Evolutionary conservation across 2,113 vertebrate genomes (phyloP).

Genomic region (Siphamia tubifer): DNA sequence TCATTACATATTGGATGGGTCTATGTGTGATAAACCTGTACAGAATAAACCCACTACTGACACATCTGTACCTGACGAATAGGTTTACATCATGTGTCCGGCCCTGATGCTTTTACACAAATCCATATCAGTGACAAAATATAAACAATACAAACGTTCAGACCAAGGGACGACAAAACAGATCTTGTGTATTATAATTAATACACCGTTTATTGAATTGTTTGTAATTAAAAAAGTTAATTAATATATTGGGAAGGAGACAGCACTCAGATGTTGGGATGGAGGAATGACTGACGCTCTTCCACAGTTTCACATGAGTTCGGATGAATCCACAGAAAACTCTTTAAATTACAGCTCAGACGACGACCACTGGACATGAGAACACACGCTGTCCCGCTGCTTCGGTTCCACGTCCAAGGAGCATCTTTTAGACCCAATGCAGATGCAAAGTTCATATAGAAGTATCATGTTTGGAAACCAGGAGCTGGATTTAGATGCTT

Average conservation of each 20-base stretch:
- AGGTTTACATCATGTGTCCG: not conserved
- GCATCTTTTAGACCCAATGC: not conserved
- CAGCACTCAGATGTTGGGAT: not conserved
- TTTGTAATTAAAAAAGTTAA: slow-evolving; percentile 28
- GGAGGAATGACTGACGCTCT: slow-evolving; percentile 16
- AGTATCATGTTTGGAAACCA: not conserved
- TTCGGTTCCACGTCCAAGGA: not conserved
- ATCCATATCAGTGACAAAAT: too few relatives aligned
- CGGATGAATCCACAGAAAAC: not conserved
- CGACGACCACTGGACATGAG: not conserved
- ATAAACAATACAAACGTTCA: not conserved
- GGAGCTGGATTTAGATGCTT: slow-evolving; percentile 21
- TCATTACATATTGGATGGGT: too few relatives aligned
- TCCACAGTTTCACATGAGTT: not conserved
- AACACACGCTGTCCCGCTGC: not conserved
- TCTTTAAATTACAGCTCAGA: slow-evolving; percentile 22
- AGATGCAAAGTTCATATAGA: not conserved
- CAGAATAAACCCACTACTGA: not conserved
- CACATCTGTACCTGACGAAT: not conserved
- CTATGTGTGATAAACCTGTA: too few relatives aligned
- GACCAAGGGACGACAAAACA: slow-evolving; percentile 12
- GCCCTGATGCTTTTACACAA: slow-evolving; percentile 11
- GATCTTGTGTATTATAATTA: slow-evolving; percentile 33
- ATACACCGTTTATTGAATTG: slow-evolving; percentile 51
- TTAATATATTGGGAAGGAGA: slow-evolving; percentile 1